Evolutionary conservation across 2,797 vertebrate species (phyloP), one percentile per base, ranked within the genome.

Genomic region (Chelon labrosus): DNA sequence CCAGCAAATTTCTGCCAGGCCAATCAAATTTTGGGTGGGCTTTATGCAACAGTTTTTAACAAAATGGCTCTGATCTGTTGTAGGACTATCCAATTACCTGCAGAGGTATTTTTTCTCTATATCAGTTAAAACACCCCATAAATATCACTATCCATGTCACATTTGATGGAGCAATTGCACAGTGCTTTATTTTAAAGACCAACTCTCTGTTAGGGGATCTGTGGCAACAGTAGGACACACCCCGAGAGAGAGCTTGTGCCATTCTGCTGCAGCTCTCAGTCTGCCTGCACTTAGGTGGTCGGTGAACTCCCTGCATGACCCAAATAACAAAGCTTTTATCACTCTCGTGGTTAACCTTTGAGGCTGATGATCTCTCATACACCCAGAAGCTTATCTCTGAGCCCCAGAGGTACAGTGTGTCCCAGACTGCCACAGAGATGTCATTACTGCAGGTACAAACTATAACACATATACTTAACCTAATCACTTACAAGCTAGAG

Each of bases 281-380:
- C 79, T 69, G 81, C 41, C 75, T 79, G 55, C 76, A 38, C 68
- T 73, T 65, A 60, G 65, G 55, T 37, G 65, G 25, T 12, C 39
- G n/a, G n/a, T 73, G 79, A 9, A 64, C 57, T 75, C 55, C 31
- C 76, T 59, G 54, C 77, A 74, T 77, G 84, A 89, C 85, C 84
- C 83, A 88, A 77, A 89, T 80, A 87, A 77, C 76, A 81, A 81
- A 69, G 82, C 87, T 88, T 84, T 88, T 74, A 84, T 79, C 79
- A 77, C 79, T 83, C 77, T 74, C 69, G 80, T 77, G 77, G 78
- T 89, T 92, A 87, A 91, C 88, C 88, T 92, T 89, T 87, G 76
- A 85, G 78, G 79, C 67, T 78, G 86, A 83, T 85, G 87, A 90
- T 88, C 70, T 80, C 79, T 81, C 77, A 77, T 51, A 66, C 72